phyloP scores from a whole-genome alignment of 1,140 invertebrate genomes.

The Agraylea sexmaculata region DNA sequence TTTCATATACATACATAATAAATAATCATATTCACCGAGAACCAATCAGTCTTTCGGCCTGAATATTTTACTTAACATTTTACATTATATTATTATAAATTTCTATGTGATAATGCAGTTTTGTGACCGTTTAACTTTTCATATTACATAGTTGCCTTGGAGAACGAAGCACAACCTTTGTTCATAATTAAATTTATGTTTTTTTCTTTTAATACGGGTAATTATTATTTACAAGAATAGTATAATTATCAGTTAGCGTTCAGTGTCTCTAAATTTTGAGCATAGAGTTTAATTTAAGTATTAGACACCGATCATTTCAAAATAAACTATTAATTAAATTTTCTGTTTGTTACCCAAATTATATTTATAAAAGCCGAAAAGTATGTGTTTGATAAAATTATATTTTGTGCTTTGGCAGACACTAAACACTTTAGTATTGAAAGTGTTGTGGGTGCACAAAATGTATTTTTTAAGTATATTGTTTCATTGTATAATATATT shows the following conservation, averaged over 20 bases:
- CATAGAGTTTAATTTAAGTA: slow-evolving; percentile 22
- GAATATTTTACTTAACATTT: slow-evolving; percentile 16
- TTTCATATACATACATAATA: slow-evolving; percentile 9
- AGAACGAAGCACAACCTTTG: slow-evolving; percentile 21
- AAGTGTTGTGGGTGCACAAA: too few relatives aligned
- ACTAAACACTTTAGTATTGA: too few relatives aligned
- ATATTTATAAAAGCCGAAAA: too few relatives aligned
- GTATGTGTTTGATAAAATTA: too few relatives aligned
- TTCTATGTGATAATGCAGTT: slow-evolving; percentile 15
- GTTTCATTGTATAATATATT: too few relatives aligned
- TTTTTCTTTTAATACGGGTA: too few relatives aligned
- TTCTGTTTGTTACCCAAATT: too few relatives aligned
- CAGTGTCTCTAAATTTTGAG: slow-evolving; percentile 23
- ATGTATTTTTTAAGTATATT: too few relatives aligned
- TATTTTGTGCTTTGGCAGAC: too few relatives aligned
- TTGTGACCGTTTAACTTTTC: slow-evolving; percentile 11
- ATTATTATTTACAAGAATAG: slow-evolving; percentile 12
- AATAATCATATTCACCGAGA: slow-evolving; percentile 12
- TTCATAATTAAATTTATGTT: slow-evolving; percentile 19
- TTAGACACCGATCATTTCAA: slow-evolving; percentile 18
- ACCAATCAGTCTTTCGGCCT: slow-evolving; percentile 15
- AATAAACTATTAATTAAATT: slow-evolving; percentile 4
- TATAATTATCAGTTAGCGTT: slow-evolving; percentile 15
- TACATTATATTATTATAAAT: slow-evolving; percentile 13
- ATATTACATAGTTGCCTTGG: slow-evolving; percentile 16